Conservation (phyloP, 2,113 vertebrate genomes). For the Melanocharis versteri region DNA sequence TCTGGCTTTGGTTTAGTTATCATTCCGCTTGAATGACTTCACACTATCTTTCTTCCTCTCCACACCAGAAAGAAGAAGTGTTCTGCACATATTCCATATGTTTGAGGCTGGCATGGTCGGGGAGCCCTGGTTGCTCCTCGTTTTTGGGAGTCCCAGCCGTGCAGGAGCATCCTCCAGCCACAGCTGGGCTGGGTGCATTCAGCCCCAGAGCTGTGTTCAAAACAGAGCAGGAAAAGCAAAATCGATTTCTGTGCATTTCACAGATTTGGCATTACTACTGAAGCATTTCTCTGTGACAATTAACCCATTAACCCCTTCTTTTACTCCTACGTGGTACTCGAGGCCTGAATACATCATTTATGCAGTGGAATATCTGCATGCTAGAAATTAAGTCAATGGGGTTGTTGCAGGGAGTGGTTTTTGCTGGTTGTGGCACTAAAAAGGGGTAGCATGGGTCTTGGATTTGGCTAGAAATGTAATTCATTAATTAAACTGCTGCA, state of each 20-base stretch:
- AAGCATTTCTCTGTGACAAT: neutral
- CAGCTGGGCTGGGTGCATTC: neutral
- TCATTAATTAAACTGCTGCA: neutral
- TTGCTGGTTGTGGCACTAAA: neutral
- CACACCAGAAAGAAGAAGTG: slow-evolving; percentile 53
- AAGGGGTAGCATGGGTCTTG: neutral
- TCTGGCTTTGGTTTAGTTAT: slow-evolving; percentile 90
- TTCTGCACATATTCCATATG: slow-evolving; percentile 35
- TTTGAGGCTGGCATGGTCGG: neutral
- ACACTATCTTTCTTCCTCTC: slow-evolving; percentile 73
- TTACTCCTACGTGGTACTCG: rapidly evolving
- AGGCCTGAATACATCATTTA: neutral
- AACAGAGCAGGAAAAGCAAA: neutral
- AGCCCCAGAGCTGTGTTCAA: neutral
- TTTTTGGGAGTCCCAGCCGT: neutral
- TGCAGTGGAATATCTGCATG: neutral
- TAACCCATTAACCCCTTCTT: neutral
- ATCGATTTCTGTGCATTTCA: neutral
- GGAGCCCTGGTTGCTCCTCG: neutral
- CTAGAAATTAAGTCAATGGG: neutral
- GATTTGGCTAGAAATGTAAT: neutral
- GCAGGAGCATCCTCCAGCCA: neutral
- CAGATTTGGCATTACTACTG: neutral
- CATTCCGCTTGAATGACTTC: slow-evolving; percentile 85
- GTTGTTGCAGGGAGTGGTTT: neutral